A percentile compares a stretch with the other conserved stretches of the same genome.
These are phyloP conservation scores for Echinometra lucunter DNA, from an alignment of 53 echinoderm and acorn worm genomes.

Conservation along the genomic window DNA sequence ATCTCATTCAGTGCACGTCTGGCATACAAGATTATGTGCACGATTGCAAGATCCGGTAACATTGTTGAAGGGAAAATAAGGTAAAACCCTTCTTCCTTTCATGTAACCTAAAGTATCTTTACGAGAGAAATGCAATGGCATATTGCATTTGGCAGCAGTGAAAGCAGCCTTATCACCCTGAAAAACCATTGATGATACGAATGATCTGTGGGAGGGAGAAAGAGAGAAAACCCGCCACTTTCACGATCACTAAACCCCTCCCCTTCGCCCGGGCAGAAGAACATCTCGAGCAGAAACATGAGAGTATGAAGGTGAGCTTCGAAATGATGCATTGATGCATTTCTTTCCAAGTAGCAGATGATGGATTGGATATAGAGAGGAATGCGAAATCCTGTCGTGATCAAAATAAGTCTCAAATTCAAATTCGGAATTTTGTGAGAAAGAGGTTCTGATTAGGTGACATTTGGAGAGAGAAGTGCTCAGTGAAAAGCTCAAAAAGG, in stretches of 20 bases:
- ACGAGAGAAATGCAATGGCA: background rate
- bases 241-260: background rate
- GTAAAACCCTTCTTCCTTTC: background rate
- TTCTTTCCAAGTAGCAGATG: background rate
- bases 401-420: conserved; percentile 47
- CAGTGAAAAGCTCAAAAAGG: background rate
- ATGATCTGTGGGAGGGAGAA: background rate
- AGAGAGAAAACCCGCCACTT: background rate
- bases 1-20: background rate
- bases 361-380: background rate
- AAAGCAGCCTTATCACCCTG: background rate
- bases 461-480: conserved; percentile 11
- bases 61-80: background rate
- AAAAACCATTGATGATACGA: background rate
- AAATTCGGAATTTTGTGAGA: conserved; percentile 39
- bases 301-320: background rate
- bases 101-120: background rate
- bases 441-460: conserved; percentile 50
- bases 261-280: background rate
- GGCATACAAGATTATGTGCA: background rate
- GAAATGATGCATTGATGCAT: conserved; percentile 49
- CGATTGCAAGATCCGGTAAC: background rate
- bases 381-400: conserved; percentile 28
- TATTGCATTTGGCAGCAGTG: background rate
- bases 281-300: background rate